Conservation (phyloP, 2,113 vertebrate genomes). For the Australoheros scitulus region DNA sequence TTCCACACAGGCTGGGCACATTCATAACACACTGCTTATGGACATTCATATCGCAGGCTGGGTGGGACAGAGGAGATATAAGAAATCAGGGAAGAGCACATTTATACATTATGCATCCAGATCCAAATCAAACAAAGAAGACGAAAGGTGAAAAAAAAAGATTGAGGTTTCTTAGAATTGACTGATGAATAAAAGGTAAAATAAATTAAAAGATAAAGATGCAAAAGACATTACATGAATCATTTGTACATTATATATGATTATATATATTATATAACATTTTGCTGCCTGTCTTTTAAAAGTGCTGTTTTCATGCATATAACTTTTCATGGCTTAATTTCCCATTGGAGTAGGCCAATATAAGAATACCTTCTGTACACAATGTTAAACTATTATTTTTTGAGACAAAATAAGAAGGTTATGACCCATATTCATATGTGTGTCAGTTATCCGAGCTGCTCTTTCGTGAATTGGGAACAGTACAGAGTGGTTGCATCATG, state of each 20-base stretch:
- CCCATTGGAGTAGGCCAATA: conserved; percentile 15
- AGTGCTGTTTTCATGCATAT: not conserved
- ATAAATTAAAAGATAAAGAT: not conserved
- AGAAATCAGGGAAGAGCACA: not conserved
- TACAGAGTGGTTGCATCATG: conserved; percentile 29
- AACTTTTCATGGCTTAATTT: not conserved
- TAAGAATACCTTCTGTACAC: not conserved
- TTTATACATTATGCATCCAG: not conserved
- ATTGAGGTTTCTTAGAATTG: not conserved
- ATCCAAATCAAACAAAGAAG: not conserved
- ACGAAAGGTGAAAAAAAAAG: not conserved
- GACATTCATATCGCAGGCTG: conserved; percentile 98
- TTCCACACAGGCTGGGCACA: conserved; percentile 95
- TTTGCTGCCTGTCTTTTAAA: not conserved
- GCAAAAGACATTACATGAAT: not conserved
- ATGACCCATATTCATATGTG: conserved; percentile 44
- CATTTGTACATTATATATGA: not conserved
- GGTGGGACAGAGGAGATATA: conserved; percentile 6
- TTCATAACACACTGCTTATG: conserved; percentile 96
- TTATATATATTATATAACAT: not conserved
- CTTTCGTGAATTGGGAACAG: conserved; percentile 13
- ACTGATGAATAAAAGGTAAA: not conserved
- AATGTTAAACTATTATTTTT: conserved; percentile 35
- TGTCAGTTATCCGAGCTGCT: conserved; percentile 22
- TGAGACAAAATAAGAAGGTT: conserved; percentile 43